Conservation (phyloP, 1,140 invertebrate species). For the Saxidomus purpurata region DNA sequence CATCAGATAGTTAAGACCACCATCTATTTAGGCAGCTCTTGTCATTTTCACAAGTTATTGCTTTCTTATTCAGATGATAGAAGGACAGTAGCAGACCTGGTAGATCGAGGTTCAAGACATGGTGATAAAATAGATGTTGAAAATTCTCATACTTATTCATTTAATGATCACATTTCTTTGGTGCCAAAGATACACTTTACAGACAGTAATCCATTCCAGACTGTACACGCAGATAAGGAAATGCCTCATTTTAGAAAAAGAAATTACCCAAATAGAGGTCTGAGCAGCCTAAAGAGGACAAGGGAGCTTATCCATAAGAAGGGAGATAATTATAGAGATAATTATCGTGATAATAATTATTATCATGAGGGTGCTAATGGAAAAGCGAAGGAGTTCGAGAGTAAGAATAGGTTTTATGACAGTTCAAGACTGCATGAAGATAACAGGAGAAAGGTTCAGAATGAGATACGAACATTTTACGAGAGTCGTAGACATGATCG, state of each 20-base stretch:
- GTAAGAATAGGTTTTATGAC: not conserved
- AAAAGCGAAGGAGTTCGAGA: not conserved
- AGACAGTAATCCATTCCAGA: constrained; percentile 2
- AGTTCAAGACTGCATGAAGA: not conserved
- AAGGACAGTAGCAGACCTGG: too few relatives aligned
- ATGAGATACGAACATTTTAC: constrained; percentile 6
- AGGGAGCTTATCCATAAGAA: not conserved
- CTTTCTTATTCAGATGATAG: not conserved
- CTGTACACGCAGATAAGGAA: not conserved
- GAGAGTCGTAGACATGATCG: not conserved
- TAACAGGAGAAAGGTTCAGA: not conserved
- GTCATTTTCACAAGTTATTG: not conserved
- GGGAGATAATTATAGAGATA: not conserved
- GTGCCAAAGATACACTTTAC: constrained; percentile 21
- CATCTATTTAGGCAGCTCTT: too few relatives aligned
- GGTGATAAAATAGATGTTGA: not conserved
- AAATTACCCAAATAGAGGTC: not conserved
- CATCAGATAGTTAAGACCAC: too few relatives aligned
- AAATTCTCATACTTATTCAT: not conserved
- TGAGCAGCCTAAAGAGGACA: not conserved
- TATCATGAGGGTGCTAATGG: not conserved
- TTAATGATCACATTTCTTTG: not conserved
- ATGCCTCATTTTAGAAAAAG: not conserved
- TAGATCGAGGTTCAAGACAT: too few relatives aligned
- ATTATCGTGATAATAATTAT: not conserved